These are phyloP conservation scores for Pocota personata DNA, from an alignment of 2,888 invertebrate genomes.

Conservation along the genomic window DNA sequence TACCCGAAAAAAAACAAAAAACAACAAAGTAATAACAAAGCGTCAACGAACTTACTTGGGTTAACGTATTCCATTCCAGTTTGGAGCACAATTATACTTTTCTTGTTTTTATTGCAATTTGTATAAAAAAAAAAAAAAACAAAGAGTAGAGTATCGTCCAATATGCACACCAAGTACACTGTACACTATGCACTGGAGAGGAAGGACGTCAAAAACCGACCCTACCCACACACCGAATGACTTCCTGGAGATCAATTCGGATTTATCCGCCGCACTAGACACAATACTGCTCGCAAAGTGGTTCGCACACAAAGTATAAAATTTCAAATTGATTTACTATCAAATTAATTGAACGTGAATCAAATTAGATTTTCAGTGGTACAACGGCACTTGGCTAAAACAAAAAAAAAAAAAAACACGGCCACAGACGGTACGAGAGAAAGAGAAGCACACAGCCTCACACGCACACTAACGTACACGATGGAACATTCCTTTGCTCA, in stretches of 20 bases:
- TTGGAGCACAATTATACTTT: conserved; percentile 27
- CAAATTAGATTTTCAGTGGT: conserved; percentile 23
- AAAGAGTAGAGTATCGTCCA: background rate
- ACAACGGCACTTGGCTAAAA: conserved; percentile 24
- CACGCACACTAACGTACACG: conserved; percentile 46
- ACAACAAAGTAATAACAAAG: conserved; percentile 28
- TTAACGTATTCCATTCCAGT: conserved; percentile 71
- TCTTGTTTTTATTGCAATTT: conserved; percentile 31
- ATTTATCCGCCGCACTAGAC: background rate
- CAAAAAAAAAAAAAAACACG: background rate
- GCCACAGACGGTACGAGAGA: conserved; percentile 16
- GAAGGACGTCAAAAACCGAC: background rate
- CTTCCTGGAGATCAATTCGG: background rate
- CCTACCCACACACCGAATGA: background rate
- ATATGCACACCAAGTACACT: background rate
- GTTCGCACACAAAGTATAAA: background rate
- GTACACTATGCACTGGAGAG: background rate
- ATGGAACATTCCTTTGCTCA: conserved; percentile 63
- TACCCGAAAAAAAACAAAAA: conserved; percentile 16
- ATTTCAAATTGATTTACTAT: conserved; percentile 9
- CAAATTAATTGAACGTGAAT: conserved; percentile 24
- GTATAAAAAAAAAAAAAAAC: too few species aligned
- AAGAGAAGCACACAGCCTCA: conserved; percentile 42
- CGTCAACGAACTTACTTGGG: conserved; percentile 71
- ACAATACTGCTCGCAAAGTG: background rate